phyloP scores from a whole-genome alignment of 2,113 vertebrate genomes.

The Chamaetylas fuelleborni region DNA sequence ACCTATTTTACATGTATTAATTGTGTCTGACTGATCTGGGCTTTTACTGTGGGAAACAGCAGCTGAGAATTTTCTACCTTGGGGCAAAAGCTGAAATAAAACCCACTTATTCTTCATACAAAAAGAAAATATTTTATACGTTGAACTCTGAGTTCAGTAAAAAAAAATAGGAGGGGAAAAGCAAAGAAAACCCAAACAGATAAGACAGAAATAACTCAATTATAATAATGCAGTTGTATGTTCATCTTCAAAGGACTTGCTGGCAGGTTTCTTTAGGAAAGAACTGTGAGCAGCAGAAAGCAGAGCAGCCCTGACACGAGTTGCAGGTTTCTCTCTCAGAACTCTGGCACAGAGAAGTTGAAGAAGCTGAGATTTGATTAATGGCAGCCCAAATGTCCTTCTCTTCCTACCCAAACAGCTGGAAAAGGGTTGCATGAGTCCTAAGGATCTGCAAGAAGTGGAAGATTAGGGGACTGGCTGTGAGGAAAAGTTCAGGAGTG shows the following conservation, averaged over 20 bases:
- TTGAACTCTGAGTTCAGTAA: background rate
- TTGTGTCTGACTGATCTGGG: background rate
- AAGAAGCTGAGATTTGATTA: too few relatives aligned
- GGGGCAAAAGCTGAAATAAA: background rate
- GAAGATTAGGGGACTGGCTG: background rate
- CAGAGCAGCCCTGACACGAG: background rate
- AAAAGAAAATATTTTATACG: background rate
- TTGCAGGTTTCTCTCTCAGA: background rate
- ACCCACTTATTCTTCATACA: background rate
- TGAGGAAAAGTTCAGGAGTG: background rate
- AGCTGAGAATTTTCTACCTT: background rate
- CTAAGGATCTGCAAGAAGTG: background rate
- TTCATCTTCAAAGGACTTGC: background rate
- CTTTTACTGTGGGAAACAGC: background rate
- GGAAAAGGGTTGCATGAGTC: accelerated
- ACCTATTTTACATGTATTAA: background rate
- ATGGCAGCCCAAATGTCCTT: background rate
- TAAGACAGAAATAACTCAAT: background rate
- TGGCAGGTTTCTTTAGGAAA: background rate
- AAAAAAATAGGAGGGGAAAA: background rate
- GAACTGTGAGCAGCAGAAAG: background rate
- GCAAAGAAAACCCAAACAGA: background rate
- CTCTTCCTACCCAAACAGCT: background rate
- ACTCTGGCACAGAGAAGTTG: background rate
- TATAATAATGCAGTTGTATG: background rate